A percentile compares a stretch with the other conserved stretches of the same genome.
phyloP scores from a whole-genome alignment of 2,797 vertebrate genomes.

The Parauchenoglanis ngamensis region DNA sequence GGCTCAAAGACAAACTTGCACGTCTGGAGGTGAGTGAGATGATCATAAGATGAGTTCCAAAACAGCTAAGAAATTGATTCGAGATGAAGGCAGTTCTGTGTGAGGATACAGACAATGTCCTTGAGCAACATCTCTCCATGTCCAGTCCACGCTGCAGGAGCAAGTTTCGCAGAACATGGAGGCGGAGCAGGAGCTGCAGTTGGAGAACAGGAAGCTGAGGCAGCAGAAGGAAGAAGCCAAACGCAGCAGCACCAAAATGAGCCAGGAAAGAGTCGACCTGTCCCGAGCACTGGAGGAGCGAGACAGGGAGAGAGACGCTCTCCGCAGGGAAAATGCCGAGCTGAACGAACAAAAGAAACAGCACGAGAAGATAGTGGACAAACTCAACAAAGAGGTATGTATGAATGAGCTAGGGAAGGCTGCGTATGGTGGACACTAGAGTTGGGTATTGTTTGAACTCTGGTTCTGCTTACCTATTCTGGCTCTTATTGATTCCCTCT shows the following conservation, averaged over 20 bases:
- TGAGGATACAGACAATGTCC: not conserved
- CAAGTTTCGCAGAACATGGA: slow-evolving; percentile 76
- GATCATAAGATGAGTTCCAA: not conserved
- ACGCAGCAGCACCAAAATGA: slow-evolving; percentile 73
- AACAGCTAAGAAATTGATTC: not conserved
- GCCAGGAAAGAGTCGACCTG: slow-evolving; percentile 79
- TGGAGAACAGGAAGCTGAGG: slow-evolving; percentile 78
- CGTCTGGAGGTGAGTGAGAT: slow-evolving; percentile 82
- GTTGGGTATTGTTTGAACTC: too few species aligned
- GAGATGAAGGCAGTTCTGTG: not conserved
- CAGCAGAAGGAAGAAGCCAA: slow-evolving; percentile 83
- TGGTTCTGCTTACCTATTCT: too few species aligned
- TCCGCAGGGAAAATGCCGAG: slow-evolving; percentile 75
- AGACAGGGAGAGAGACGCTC: slow-evolving; percentile 80
- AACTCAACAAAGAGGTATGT: slow-evolving; percentile 83
- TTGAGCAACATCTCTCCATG: not conserved
- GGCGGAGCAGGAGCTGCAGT: slow-evolving; percentile 80
- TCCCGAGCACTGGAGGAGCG: slow-evolving; percentile 73
- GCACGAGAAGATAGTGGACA: slow-evolving; percentile 81
- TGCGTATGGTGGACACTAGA: not conserved
- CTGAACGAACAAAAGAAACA: slow-evolving; percentile 83
- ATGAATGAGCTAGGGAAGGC: not conserved
- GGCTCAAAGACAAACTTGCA: slow-evolving; percentile 83
- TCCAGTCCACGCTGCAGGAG: slow-evolving; percentile 76
- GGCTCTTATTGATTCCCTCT: too few species aligned